Conservation (phyloP, 2,888 invertebrate species). For the Odontocolon sp. region DNA sequence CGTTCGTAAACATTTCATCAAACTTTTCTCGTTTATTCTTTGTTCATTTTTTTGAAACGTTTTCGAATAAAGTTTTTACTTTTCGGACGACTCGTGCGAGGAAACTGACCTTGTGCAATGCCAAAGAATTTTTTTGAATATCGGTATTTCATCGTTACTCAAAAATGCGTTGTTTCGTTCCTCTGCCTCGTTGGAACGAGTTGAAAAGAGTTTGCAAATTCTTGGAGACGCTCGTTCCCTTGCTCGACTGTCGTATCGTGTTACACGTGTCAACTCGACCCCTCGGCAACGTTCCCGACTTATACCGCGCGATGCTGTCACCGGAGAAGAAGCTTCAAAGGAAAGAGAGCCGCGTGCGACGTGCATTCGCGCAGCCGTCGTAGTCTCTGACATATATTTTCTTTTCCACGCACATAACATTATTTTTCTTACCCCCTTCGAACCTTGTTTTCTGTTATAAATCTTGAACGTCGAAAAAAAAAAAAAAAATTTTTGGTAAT, state of each 20-base stretch:
- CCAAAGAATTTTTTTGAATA: conserved; percentile 7
- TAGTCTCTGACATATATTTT: conserved; percentile 18
- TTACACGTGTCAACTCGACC: conserved; percentile 53
- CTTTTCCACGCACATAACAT: neutral
- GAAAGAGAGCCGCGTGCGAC: conserved; percentile 11
- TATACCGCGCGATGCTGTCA: conserved; percentile 19
- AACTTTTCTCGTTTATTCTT: neutral
- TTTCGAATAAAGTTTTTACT: too few species aligned
- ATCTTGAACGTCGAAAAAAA: too few species aligned
- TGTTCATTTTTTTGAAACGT: neutral
- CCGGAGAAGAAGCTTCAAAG: conserved; percentile 49
- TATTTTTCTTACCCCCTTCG: neutral
- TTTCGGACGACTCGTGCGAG: neutral
- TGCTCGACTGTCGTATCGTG: conserved; percentile 46
- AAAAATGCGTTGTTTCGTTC: neutral
- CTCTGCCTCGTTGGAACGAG: conserved; percentile 7
- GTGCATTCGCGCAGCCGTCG: neutral
- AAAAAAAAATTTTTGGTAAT: too few species aligned
- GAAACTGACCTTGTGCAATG: neutral
- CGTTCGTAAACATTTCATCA: neutral
- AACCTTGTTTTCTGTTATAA: too few species aligned
- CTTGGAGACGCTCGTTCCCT: conserved; percentile 37
- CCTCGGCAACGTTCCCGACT: conserved; percentile 50
- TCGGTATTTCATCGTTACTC: neutral
- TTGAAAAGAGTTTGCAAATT: conserved; percentile 47